Evolutionary conservation across 2,113 vertebrate genomes (phyloP).

Genomic region (Chaetops frenatus): DNA sequence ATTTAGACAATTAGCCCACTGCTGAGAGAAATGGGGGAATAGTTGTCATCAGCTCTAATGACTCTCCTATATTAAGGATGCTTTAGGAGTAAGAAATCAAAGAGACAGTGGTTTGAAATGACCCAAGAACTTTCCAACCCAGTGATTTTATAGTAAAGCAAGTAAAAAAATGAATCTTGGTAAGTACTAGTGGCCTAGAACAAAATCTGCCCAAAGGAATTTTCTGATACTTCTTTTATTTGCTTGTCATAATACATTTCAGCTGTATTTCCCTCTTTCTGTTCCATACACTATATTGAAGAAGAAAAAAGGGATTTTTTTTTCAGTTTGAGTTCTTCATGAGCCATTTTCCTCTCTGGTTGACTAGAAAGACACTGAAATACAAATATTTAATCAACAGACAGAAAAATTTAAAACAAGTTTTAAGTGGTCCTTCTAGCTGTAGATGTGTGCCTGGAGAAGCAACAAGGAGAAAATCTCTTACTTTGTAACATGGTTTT

Average conservation of each 20-base stretch:
- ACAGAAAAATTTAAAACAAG: neutral
- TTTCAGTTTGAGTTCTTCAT: neutral
- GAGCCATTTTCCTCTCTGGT: neutral
- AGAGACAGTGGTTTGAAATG: conserved; percentile 22
- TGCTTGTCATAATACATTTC: neutral
- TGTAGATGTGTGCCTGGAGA: neutral
- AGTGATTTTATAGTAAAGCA: neutral
- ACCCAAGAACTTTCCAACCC: conserved; percentile 2
- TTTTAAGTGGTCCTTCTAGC: neutral
- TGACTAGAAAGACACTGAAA: conserved; percentile 10
- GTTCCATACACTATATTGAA: neutral
- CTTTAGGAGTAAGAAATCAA: conserved; percentile 24
- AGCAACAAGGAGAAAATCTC: neutral
- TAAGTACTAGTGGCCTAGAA: conserved; percentile 12
- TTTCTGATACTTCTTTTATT: conserved; percentile 14
- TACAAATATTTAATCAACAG: conserved; percentile 26
- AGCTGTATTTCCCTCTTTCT: neutral
- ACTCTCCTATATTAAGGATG: neutral
- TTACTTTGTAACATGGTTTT: neutral
- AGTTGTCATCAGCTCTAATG: neutral
- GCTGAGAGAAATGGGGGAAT: neutral
- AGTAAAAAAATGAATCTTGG: neutral
- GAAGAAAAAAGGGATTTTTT: neutral
- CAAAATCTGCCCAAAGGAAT: conserved; percentile 18
- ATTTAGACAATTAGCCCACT: neutral